A percentile compares a stretch with the other conserved stretches of the same genome.
Conservation (phyloP, 37 sponge, comb jelly and placozoan genomes). For the Hormiphora californensis region DNA sequence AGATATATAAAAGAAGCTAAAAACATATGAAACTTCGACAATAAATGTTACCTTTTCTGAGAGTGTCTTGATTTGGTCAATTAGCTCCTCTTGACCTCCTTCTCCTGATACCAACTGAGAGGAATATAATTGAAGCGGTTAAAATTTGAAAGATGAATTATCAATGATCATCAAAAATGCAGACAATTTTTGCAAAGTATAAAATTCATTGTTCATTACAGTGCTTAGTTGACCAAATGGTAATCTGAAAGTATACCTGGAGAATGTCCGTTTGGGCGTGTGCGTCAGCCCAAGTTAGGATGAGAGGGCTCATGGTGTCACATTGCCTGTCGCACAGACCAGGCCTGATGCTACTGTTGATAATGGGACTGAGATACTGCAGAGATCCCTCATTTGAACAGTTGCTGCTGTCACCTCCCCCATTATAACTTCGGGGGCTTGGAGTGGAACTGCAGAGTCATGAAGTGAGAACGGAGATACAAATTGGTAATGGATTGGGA, state of each 20-base stretch:
- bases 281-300: constrained; percentile 30
- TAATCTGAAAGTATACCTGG: neutral
- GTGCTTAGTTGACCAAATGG: neutral
- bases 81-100: neutral
- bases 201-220: neutral
- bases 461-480: no score
- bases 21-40: no score
- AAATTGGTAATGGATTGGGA: no score
- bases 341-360: neutral
- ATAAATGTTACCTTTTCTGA: neutral
- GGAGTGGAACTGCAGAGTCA: no score
- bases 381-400: neutral
- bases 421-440: no score
- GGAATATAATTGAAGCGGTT: no score
- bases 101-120: no score
- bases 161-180: neutral
- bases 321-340: constrained; percentile 9
- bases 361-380: constrained; percentile 27
- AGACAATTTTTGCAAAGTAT: neutral
- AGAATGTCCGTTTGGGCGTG: neutral
- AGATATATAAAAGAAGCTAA: no score
- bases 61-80: neutral
- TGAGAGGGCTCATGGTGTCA: constrained; percentile 44
- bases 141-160: neutral
- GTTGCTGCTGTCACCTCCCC: no score